Conservation (phyloP, 2,113 vertebrate species). For the Elephas maximus region DNA sequence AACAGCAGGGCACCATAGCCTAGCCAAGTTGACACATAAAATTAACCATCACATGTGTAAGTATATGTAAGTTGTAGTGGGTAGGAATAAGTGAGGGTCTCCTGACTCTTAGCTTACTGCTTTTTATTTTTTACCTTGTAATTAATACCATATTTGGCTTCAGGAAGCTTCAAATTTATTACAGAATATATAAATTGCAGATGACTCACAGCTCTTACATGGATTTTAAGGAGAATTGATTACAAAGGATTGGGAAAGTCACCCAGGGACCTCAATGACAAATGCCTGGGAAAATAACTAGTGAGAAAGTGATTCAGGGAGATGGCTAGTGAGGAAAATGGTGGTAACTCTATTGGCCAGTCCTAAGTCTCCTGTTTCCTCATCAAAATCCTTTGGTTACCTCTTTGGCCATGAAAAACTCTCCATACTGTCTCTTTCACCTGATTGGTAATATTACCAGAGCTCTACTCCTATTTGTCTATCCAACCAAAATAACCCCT, state of each 20-base stretch:
- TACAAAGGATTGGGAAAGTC: background rate
- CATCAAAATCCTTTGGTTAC: background rate
- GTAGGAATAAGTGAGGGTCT: background rate
- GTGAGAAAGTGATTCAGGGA: background rate
- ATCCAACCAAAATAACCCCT: background rate
- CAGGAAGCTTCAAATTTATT: background rate
- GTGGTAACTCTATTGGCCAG: background rate
- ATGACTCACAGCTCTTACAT: background rate
- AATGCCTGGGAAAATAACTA: background rate
- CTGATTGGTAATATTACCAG: background rate
- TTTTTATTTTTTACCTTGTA: constrained; percentile 3
- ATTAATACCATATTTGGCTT: background rate
- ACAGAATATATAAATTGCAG: background rate
- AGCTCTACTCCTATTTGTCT: background rate
- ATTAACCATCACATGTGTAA: background rate
- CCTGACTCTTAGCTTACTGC: background rate
- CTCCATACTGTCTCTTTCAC: background rate
- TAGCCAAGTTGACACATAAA: background rate
- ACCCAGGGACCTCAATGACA: background rate
- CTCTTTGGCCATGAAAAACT: background rate
- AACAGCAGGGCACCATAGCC: background rate
- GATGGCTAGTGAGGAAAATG: background rate
- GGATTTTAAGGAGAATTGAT: background rate
- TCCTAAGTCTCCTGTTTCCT: background rate
- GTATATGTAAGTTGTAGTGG: background rate